phyloP scores from a whole-genome alignment of 2,797 vertebrate genomes.

The Fratercula arctica region DNA sequence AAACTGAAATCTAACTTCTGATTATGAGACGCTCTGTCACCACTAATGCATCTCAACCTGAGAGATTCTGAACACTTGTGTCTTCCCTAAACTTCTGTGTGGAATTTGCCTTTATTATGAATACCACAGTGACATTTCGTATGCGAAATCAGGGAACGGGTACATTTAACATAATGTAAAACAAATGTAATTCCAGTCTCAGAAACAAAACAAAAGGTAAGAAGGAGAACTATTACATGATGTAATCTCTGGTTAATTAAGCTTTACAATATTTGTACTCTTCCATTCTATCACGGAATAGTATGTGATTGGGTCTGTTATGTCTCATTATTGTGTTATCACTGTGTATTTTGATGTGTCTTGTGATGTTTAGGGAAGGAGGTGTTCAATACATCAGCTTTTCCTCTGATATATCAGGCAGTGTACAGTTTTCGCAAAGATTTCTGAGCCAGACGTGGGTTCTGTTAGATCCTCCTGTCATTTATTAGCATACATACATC shows the following conservation, averaged over 20 bases:
- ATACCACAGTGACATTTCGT: not conserved
- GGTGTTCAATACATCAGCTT: not conserved
- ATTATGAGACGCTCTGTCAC: not conserved
- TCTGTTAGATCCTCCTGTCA: not conserved
- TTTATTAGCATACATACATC: not conserved
- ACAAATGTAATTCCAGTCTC: not conserved
- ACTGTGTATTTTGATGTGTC: not conserved
- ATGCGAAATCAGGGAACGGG: not conserved
- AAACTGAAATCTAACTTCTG: not conserved
- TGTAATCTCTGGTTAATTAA: not conserved
- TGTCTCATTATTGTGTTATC: not conserved
- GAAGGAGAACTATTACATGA: not conserved
- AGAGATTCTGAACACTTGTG: not conserved
- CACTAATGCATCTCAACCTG: not conserved
- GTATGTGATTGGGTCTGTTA: not conserved
- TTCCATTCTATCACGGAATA: not conserved
- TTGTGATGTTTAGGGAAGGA: not conserved
- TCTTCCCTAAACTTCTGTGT: not conserved
- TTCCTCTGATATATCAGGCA: not conserved
- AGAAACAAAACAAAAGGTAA: not conserved
- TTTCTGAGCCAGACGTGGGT: not conserved
- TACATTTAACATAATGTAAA: not conserved
- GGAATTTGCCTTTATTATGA: conserved; percentile 5
- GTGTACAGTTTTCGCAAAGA: not conserved
- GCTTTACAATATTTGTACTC: not conserved